These are phyloP conservation scores for Lepidonotus clava DNA, from an alignment of 2,888 invertebrate genomes.

Conservation along the genomic window DNA sequence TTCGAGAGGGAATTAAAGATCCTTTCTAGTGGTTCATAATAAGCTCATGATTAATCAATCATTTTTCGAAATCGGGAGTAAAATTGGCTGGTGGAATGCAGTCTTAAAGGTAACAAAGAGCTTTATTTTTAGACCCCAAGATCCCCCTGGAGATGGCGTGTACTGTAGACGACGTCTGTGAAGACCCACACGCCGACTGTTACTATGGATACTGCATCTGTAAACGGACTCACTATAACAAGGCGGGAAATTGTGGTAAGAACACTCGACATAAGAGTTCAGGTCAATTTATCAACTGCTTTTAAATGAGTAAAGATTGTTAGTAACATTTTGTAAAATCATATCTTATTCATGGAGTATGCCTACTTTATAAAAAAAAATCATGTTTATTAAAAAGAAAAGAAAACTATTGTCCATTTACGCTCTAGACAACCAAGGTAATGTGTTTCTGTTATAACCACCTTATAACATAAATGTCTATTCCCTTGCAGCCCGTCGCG, in stretches of 20 bases:
- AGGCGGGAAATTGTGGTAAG: constrained; percentile 47
- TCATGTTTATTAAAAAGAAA: background rate
- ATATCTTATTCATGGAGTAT: background rate
- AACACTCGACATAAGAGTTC: too few species aligned
- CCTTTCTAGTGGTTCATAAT: too few species aligned
- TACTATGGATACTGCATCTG: constrained; percentile 59
- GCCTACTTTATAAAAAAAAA: background rate
- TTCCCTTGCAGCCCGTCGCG: constrained; percentile 26
- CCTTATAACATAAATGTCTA: background rate
- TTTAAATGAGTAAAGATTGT: background rate
- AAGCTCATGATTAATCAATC: too few species aligned
- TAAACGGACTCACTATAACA: constrained; percentile 41
- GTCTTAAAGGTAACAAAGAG: background rate
- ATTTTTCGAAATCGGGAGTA: too few species aligned
- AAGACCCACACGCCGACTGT: constrained; percentile 59
- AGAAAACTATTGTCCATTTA: background rate
- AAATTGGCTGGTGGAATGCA: background rate
- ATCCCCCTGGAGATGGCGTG: constrained; percentile 56
- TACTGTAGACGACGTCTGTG: constrained; percentile 57
- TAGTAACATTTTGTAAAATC: too few species aligned
- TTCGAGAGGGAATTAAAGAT: too few species aligned
- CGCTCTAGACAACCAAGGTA: too few species aligned
- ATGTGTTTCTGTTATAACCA: background rate
- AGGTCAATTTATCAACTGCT: background rate
- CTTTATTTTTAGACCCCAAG: constrained; percentile 23